Base-by-base conservation (phyloP, 2,797 vertebrate genomes). In the Pseudomugil gertrudae region DNA sequence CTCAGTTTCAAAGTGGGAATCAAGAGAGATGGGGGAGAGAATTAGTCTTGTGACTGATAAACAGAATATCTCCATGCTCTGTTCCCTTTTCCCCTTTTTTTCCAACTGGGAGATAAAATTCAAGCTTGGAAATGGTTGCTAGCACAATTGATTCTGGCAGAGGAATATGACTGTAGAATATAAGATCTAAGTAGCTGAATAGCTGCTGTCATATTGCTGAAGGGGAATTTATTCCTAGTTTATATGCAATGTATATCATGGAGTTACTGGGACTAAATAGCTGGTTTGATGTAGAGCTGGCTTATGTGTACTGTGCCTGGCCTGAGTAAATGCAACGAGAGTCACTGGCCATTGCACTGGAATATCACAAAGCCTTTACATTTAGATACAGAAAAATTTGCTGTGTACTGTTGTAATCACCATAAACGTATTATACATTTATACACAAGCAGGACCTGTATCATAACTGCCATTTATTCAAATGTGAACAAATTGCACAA, bases 141-240 rank as follows among this genome's bases (percentile, higher is more conserved):
- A 79, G 61, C 47, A 55, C 79, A 88, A 83, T 89, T 85, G 83
- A 92, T 87, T 91, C 79, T 84, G 84, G 79, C 87, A 79, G 83
- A 78, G 76, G 76, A 77, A 67, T 79, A 81, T 71, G 74, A 83
- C 81, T 70, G 81, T 76, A 62, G 80, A 76, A 66, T 78, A 72
- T 54, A 72, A 79, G 64, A 74, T 73, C 87, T 86, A 87, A 87
- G 81, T 83, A 72, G 84, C 60, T 87, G 86, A 89, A 88, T 80
- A 79, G 86, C 74, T 82, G 73, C 84, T 88, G 86, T 89, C 89
- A 89, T 88, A 90, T 83, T 51, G 74, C 82, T 72, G 78, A 83
- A 79, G 68, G 76, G 80, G 82, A 80, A 84, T 86, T 86, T 79
- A 90, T 84, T 84, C 72, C 69, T 71, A 78, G 73, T 88, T 85